Evolutionary conservation across 2,113 vertebrate species (phyloP).

Genomic region (Uria lomvia): DNA sequence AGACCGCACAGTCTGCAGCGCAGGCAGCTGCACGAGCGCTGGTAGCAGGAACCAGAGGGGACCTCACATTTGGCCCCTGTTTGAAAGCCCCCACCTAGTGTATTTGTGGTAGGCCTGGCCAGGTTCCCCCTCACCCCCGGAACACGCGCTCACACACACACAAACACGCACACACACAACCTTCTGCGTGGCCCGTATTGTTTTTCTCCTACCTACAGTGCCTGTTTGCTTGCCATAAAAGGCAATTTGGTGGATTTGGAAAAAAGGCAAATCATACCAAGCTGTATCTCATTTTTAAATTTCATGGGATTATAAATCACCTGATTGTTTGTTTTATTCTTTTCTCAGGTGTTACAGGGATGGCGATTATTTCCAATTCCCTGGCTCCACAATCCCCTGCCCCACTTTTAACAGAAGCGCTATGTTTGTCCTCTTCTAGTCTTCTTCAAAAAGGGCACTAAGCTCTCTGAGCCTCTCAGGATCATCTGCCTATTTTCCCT

Average conservation of each 20-base stretch:
- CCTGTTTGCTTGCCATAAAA: not conserved
- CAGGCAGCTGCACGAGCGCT: not conserved
- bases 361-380: not conserved
- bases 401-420: not conserved
- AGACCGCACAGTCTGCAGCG: not conserved
- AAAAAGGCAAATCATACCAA: not conserved
- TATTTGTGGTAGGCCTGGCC: not conserved
- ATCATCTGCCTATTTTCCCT: not conserved
- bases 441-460: not conserved
- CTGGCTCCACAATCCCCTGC: not conserved
- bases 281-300: not conserved
- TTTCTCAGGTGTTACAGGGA: not conserved
- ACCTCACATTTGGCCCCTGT: not conserved
- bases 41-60: not conserved
- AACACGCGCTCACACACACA: not conserved
- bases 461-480: not conserved
- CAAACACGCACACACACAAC: too few relatives aligned
- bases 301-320: not conserved
- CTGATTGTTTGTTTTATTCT: not conserved
- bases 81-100: not conserved
- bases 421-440: not conserved
- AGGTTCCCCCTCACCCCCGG: not conserved
- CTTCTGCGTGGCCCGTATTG: too few relatives aligned
- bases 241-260: not conserved
- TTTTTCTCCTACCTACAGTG: not conserved